Evolutionary conservation across 2,888 invertebrate genomes (phyloP).

Genomic region (Chaitophorus viminalis): DNA sequence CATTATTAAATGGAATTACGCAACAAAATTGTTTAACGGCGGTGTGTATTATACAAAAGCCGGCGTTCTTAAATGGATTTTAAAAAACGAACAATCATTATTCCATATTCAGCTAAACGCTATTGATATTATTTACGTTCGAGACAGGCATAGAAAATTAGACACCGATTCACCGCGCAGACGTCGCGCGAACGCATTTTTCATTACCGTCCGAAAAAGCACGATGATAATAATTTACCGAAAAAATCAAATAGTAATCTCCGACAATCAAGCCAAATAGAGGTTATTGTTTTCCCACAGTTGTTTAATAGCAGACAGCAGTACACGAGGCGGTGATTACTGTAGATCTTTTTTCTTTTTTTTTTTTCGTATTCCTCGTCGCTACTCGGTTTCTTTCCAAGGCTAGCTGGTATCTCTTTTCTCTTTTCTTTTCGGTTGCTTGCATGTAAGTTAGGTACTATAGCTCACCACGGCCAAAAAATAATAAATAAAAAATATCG

Average conservation of each 20-base stretch:
- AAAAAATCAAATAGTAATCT: constrained; percentile 30
- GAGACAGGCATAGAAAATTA: constrained; percentile 37
- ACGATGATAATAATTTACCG: constrained; percentile 8
- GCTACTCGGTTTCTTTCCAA: constrained; percentile 43
- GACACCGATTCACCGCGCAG: not conserved
- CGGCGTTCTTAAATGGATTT: not conserved
- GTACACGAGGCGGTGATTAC: constrained; percentile 50
- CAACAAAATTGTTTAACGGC: not conserved
- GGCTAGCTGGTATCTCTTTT: constrained; percentile 43
- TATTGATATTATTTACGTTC: not conserved
- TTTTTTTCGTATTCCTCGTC: not conserved
- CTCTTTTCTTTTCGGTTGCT: constrained; percentile 16
- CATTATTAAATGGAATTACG: not conserved
- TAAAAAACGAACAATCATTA: not conserved
- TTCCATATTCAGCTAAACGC: not conserved
- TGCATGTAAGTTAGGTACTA: too few relatives aligned
- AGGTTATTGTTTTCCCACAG: constrained; percentile 62
- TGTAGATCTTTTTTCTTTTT: constrained; percentile 56
- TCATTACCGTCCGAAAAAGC: constrained; percentile 15
- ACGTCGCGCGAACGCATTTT: constrained; percentile 10
- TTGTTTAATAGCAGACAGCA: constrained; percentile 43
- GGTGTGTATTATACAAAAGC: not conserved
- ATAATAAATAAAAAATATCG: too few relatives aligned
- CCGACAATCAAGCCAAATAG: constrained; percentile 6
- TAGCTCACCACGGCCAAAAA: constrained; percentile 18